Evolutionary conservation across 2,797 vertebrate species (phyloP).

Genomic region (Bufotes viridis): DNA sequence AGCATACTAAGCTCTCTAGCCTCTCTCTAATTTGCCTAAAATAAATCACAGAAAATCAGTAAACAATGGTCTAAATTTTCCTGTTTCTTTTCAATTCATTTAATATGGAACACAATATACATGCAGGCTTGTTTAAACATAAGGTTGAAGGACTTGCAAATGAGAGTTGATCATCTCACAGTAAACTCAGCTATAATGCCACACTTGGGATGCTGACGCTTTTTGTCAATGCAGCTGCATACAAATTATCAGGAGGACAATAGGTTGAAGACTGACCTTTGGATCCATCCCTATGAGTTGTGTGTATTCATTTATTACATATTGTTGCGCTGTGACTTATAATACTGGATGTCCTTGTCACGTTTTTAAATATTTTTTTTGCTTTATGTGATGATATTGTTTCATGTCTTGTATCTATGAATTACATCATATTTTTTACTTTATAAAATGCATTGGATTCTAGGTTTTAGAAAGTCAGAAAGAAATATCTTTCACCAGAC

Average conservation of each 20-base stretch:
- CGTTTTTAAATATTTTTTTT: neutral
- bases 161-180: neutral
- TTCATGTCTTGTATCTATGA: no score
- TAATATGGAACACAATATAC: neutral
- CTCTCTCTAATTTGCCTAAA: no score
- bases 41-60: no score
- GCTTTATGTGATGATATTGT: neutral
- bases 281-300: conserved; percentile 61
- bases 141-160: neutral
- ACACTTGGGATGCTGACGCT: conserved; percentile 62
- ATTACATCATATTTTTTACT: no score
- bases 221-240: conserved; percentile 68
- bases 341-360: neutral
- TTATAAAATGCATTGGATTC: no score
- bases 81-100: neutral
- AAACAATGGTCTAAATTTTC: neutral
- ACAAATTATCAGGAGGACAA: conserved; percentile 60
- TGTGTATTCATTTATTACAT: conserved; percentile 60
- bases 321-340: conserved; percentile 37
- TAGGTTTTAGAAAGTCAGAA: no score
- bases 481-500: no score
- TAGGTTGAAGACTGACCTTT: conserved; percentile 59
- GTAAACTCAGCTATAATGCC: conserved; percentile 18
- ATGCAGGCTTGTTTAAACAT: neutral
- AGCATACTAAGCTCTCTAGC: no score